Base-by-base conservation (phyloP, 23 tunicate genomes). In the Halocynthia aurantium region DNA sequence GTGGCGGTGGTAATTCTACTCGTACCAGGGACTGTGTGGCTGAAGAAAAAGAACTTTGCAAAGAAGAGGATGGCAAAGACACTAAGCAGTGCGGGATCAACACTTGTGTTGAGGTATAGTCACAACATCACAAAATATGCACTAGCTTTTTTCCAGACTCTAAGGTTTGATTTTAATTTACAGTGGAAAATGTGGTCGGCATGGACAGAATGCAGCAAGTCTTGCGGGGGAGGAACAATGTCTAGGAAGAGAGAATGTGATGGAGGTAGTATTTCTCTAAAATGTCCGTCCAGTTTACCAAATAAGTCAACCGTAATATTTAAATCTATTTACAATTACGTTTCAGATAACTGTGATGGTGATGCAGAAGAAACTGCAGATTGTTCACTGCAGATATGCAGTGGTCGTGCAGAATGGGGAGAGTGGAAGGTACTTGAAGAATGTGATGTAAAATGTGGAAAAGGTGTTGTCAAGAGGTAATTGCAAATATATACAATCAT, bases 121-220 rank as follows among this genome's bases (percentile, higher is more conserved):
- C 44, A 31, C 44, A 31, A 0, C 44, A 31, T 31, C 44, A 31
- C 44, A 31, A 31, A 31, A 31, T 31, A 31, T 31, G 44, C 44
- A 31, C 44, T 31, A 31, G 44, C 44, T 31, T 31, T 31, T 31
- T 31, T 31, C 44, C 44, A 31, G 44, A 31, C 1, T 0, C 44
- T 31, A 31, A 31, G 1, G 44, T 31, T 31, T 31, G 44, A 31
- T 31, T 31, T 31, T 31, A 31, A 31, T 31, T 31, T 31, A 31
- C 44, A 31, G 44, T 31, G 44, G 44, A 31, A 31, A 31, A 31
- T 31, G 44, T 89, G 96, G 96, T 62, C 76, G 31, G 13, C 65
- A 10, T 89, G 96, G 96, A 80, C 81, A n/a, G 77, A 11, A 8
- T 89, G 96, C 69, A 84, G 85, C 74, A 83, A 77, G 66, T 64